These are phyloP conservation scores for Oreotragus oreotragus DNA, from an alignment of 2,113 vertebrate species.

Conservation along the genomic window DNA sequence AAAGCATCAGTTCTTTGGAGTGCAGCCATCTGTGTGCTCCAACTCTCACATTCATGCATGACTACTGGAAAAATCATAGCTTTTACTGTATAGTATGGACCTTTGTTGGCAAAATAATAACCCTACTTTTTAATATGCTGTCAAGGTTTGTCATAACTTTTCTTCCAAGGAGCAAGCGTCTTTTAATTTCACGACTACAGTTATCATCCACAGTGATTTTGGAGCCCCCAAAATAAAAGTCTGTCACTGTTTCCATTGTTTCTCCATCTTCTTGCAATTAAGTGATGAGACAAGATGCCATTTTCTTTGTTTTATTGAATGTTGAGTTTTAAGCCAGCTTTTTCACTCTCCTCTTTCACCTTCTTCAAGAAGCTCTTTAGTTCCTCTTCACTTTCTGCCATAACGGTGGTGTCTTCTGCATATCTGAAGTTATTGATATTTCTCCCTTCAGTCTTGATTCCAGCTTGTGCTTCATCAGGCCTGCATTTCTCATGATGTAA, in stretches of 20 bases:
- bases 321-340: not conserved
- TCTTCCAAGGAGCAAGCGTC: not conserved
- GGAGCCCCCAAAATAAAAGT: not conserved
- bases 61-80: not conserved
- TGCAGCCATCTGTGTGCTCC: not conserved
- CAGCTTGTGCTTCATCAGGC: not conserved
- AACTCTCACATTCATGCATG: not conserved
- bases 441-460: not conserved
- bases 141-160: not conserved
- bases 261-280: not conserved
- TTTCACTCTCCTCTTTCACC: not conserved
- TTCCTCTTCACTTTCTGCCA: not conserved
- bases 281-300: not conserved
- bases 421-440: not conserved
- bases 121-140: not conserved
- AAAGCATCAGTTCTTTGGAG: not conserved
- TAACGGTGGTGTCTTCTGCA: not conserved
- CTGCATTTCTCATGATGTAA: not conserved
- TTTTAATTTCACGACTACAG: not conserved
- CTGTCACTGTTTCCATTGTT: not conserved
- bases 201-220: not conserved
- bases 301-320: not conserved
- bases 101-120: not conserved
- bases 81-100: not conserved
- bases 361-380: not conserved